These are phyloP conservation scores for Dasypus novemcinctus DNA, from an alignment of 2,113 vertebrate species.

Conservation along the genomic window DNA sequence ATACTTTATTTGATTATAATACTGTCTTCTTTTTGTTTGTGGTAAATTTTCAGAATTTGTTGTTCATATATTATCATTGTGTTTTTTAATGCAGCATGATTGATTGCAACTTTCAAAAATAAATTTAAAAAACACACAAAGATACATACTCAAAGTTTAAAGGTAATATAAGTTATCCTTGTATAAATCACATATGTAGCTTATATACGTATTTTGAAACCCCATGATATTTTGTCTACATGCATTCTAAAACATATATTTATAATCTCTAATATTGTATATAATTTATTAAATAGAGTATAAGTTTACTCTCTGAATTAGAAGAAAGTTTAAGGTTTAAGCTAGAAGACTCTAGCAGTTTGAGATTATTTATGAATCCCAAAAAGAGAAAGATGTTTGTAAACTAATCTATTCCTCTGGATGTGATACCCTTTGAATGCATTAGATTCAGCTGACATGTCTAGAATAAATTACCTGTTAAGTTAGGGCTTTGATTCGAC, in stretches of 20 bases:
- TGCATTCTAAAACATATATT: slow-evolving; percentile 14
- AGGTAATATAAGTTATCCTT: not conserved
- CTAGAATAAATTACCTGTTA: no score
- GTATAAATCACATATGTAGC: not conserved
- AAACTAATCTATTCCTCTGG: no score
- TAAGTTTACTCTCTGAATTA: slow-evolving; percentile 48
- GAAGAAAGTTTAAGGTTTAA: slow-evolving; percentile 2
- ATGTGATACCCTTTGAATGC: no score
- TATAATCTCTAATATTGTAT: not conserved
- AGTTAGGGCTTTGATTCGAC: no score
- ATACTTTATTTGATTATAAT: slow-evolving; percentile 16
- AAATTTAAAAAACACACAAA: not conserved
- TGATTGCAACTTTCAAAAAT: not conserved
- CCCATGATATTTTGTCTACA: slow-evolving; percentile 19
- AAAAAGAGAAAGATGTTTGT: no score
- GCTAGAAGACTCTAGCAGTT: not conserved
- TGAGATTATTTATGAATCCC: no score
- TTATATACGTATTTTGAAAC: slow-evolving; percentile 27
- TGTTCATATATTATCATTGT: not conserved
- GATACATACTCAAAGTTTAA: not conserved
- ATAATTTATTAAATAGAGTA: slow-evolving; percentile 22
- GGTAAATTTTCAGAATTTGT: not conserved
- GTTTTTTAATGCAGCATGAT: not conserved
- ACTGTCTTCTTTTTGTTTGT: slow-evolving; percentile 12
- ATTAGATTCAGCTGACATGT: no score